Evolutionary conservation across 2,113 vertebrate genomes (phyloP).

Genomic region (Dunckerocampus dactyliophorus): DNA sequence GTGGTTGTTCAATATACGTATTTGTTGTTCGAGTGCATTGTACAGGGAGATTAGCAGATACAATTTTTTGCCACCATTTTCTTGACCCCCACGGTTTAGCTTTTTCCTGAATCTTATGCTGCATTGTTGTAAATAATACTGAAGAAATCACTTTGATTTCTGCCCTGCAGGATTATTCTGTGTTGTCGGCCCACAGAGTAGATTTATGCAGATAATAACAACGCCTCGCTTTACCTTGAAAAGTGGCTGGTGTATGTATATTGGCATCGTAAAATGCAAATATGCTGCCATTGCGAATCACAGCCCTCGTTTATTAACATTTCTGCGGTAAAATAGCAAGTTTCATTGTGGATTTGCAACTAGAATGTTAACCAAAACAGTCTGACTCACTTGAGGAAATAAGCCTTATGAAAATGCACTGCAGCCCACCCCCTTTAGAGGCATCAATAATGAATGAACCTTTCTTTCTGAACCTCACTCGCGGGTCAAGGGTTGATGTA

Average conservation of each 20-base stretch:
- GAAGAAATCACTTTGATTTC: background rate
- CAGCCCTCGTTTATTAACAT: background rate
- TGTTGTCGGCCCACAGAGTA: background rate
- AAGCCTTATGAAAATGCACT: slow-evolving; percentile 41
- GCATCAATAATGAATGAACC: slow-evolving; percentile 71
- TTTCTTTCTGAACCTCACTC: slow-evolving; percentile 50
- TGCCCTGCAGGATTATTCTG: background rate
- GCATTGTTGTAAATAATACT: background rate
- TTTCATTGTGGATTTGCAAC: slow-evolving; percentile 28
- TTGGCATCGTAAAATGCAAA: background rate
- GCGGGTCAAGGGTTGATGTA: slow-evolving; percentile 63
- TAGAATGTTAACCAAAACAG: slow-evolving; percentile 44
- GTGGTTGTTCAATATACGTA: no score
- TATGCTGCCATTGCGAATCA: background rate
- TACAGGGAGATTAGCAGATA: no score
- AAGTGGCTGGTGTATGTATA: background rate
- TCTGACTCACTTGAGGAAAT: slow-evolving; percentile 54
- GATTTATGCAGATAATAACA: slow-evolving; percentile 3
- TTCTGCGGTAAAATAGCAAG: background rate
- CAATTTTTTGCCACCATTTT: no score
- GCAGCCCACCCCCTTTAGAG: slow-evolving; percentile 29
- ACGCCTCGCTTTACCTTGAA: background rate
- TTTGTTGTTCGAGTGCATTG: no score
- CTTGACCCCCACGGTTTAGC: no score
- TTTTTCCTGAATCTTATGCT: no score